Conservation (phyloP, 2,113 vertebrate species). For the Panurus biarmicus region DNA sequence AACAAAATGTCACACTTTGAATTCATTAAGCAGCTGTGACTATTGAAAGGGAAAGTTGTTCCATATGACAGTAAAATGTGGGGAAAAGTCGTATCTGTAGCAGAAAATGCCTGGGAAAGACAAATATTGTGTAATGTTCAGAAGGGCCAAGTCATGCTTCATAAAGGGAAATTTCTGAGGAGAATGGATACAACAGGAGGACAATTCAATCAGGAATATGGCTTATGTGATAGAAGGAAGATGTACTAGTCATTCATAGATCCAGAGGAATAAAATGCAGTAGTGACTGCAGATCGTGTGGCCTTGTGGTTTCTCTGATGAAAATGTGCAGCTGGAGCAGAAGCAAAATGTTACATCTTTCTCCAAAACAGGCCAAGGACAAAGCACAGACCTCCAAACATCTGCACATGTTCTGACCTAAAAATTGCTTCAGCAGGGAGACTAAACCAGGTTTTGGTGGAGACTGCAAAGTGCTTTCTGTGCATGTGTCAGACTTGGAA, state of each 20-base stretch:
- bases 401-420: background rate
- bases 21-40: slow-evolving; percentile 2
- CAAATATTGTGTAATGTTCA: background rate
- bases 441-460: background rate
- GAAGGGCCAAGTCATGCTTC: background rate
- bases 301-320: background rate
- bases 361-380: background rate
- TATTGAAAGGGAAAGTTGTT: background rate
- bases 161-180: background rate
- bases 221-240: background rate
- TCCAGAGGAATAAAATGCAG: background rate
- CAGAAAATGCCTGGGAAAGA: background rate
- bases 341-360: background rate
- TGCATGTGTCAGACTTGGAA: background rate
- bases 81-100: background rate
- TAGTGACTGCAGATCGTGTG: background rate
- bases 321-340: background rate
- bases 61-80: background rate
- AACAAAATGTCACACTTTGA: slow-evolving; percentile 21
- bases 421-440: background rate
- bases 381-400: background rate
- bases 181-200: background rate
- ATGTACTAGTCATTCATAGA: background rate
- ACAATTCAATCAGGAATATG: background rate
- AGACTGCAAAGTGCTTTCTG: background rate